These are phyloP conservation scores for Pelecanus crispus DNA, from an alignment of 2,113 vertebrate species.

Conservation along the genomic window DNA sequence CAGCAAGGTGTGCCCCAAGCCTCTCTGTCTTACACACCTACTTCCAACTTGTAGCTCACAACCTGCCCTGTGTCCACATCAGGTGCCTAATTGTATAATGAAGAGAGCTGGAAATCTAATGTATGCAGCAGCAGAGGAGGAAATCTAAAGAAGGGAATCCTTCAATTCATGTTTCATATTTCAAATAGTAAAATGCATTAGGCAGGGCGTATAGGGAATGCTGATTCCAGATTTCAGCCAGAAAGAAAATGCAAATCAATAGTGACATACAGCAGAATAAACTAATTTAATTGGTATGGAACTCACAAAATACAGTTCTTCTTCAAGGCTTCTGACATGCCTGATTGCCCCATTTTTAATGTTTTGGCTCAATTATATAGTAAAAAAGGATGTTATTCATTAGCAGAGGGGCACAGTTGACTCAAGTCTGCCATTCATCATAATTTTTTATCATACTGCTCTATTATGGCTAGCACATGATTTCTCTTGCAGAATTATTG, in stretches of 20 bases:
- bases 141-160: background rate
- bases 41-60: background rate
- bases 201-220: background rate
- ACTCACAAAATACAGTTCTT: constrained; percentile 11
- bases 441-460: constrained; percentile 36
- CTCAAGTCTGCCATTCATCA: constrained; percentile 20
- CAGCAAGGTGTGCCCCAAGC: background rate
- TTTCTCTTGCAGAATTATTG: constrained; percentile 32
- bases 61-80: background rate
- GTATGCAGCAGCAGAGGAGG: background rate
- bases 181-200: background rate
- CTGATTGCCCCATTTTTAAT: background rate
- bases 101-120: background rate
- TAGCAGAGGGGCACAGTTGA: background rate
- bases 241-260: background rate
- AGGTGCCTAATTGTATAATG: background rate
- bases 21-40: background rate
- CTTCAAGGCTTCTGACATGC: constrained; percentile 1
- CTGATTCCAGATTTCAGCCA: background rate
- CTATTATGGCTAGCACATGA: constrained; percentile 11
- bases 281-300: background rate
- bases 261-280: background rate
- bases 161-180: background rate
- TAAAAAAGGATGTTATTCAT: constrained; percentile 2
- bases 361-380: constrained; percentile 19